phyloP scores from a whole-genome alignment of 2,888 invertebrate species.

The Colostygia pectinataria region DNA sequence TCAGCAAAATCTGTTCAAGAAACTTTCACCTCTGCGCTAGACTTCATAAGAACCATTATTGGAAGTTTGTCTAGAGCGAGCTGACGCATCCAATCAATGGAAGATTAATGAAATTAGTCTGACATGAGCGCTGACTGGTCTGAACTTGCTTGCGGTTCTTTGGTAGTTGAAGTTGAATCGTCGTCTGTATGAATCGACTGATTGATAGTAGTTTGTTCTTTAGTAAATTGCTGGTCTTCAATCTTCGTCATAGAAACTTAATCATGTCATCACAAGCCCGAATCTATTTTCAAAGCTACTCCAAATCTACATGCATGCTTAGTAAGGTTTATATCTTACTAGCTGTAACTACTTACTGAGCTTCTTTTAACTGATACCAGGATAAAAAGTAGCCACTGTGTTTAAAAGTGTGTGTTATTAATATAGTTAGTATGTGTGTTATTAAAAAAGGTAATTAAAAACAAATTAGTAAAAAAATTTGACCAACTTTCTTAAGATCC shows the following conservation, averaged over 20 bases:
- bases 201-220: conserved; percentile 6
- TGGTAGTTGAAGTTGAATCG: conserved; percentile 19
- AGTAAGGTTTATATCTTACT: no score
- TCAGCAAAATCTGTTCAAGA: conserved; percentile 23
- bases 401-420: no score
- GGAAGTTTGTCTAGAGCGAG: conserved; percentile 26
- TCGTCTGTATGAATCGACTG: conserved; percentile 4
- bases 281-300: no score
- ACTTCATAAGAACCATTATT: conserved; percentile 32
- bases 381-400: no score
- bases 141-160: conserved; percentile 46
- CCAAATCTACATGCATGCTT: no score
- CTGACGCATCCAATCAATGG: conserved; percentile 56
- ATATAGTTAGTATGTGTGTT: background rate
- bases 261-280: no score
- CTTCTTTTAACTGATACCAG: no score
- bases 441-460: conserved; percentile 25
- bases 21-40: conserved; percentile 26
- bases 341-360: no score
- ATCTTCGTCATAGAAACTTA: background rate
- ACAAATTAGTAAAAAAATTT: conserved; percentile 26
- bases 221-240: background rate
- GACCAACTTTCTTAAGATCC: conserved; percentile 8
- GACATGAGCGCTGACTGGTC: conserved; percentile 40
- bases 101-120: conserved; percentile 66